Base-by-base conservation (phyloP, 2,888 invertebrate species). In the Apoderus coryli region DNA sequence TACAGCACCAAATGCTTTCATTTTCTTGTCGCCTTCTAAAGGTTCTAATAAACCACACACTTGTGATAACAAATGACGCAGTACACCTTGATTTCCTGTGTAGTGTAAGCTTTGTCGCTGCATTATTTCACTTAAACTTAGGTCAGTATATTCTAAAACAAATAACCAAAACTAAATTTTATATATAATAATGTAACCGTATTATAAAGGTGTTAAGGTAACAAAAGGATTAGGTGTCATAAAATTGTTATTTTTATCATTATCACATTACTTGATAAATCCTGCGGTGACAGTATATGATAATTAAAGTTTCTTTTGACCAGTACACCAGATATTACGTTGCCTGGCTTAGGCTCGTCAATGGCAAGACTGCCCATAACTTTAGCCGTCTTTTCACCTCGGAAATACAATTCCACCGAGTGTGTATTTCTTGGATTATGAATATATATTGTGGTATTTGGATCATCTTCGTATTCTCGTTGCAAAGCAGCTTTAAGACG, bases 241-340 rank as follows among this genome's bases (percentile, higher is more conserved):
- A 24, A 11, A 11, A 22, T 11, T 10, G 19, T 14, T 22, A 9
- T 14, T 10, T 7, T 19, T 7, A 19, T n/a, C n/a, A 19, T n/a
- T 19, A 19, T 6, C n/a, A 32, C 57, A 69, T 65, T 52, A 79
- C 80, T 93, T 39, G 85, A 76, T 12, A 98, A 65, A 60, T 99
- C 98, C 3, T 72, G 67, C 0, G 96, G 82, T 3, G 86, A 79
- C 41, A 99, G 61, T 31, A 99, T 72, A 56, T 96, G 93, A 55
- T 96, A 98, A 60, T 92, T 95, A 56, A 98, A 99, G 60, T 98
- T 96, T 33, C 95, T 68, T 57, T 95, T 95, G 2, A 98, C 90
- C 23, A 98, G 64, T 34, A 98, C 77, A 0, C 98, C 98, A 4
- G 93, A 88, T 3, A 98, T 59, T 36, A 70, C 67, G 34, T 76